phyloP scores from a whole-genome alignment of 2,797 vertebrate species.

The Platalea minor region DNA sequence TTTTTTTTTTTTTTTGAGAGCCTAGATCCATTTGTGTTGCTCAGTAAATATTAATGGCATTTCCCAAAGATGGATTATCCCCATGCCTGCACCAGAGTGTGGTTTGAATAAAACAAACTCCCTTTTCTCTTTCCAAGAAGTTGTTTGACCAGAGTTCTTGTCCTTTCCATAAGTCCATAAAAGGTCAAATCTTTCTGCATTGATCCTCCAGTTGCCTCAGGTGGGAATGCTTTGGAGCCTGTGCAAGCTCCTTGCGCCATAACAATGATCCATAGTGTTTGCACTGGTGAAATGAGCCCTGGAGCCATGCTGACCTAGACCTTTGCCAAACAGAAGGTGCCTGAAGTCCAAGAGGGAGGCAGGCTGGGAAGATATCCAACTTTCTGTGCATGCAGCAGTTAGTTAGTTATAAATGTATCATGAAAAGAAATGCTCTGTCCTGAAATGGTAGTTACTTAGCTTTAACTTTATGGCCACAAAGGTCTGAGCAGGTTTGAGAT shows the following conservation, averaged over 20 bases:
- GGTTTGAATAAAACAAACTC: not conserved
- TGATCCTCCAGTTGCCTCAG: not conserved
- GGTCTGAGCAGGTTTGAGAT: not conserved
- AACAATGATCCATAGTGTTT: too few species aligned
- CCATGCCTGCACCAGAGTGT: not conserved
- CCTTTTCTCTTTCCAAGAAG: not conserved
- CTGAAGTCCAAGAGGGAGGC: not conserved
- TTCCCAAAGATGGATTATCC: not conserved
- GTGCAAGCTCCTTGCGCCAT: not conserved
- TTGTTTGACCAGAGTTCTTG: not conserved
- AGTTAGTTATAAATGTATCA: not conserved
- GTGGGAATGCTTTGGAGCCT: not conserved
- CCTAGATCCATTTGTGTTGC: not conserved
- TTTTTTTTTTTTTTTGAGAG: not conserved
- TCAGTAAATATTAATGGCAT: not conserved
- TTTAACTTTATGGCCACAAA: not conserved
- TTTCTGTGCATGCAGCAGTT: not conserved
- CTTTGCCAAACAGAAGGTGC: not conserved
- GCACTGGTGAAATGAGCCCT: not conserved
- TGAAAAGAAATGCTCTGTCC: not conserved
- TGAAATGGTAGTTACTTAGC: not conserved
- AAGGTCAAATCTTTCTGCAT: not conserved
- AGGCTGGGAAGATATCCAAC: not conserved
- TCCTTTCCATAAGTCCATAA: not conserved
- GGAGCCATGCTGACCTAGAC: not conserved